Evolutionary conservation across 2,888 invertebrate genomes (phyloP).

Genomic region (Malacosoma neustria): DNA sequence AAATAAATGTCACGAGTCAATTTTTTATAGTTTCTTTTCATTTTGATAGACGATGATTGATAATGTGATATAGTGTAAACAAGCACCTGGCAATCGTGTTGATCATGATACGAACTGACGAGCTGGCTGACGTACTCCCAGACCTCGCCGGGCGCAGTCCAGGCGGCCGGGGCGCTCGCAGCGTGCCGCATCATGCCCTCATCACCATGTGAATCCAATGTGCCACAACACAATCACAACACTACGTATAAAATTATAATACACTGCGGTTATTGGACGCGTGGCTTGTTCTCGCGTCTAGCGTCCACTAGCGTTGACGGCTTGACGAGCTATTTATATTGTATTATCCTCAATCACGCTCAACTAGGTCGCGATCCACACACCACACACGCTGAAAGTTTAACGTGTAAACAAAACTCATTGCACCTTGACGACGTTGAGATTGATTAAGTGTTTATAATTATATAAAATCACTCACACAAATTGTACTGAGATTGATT

Average conservation of each 20-base stretch:
- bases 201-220: constrained; percentile 35
- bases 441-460: constrained; percentile 1
- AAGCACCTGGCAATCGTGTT: constrained; percentile 64
- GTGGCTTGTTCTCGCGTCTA: constrained; percentile 25
- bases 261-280: constrained; percentile 25
- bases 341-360: constrained; percentile 71
- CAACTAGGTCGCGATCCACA: constrained; percentile 70
- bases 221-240: constrained; percentile 25
- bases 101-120: constrained; percentile 76
- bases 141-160: constrained; percentile 75
- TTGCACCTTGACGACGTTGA: constrained; percentile 34
- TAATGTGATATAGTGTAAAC: no score
- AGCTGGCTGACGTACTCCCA: constrained; percentile 81
- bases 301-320: constrained; percentile 57
- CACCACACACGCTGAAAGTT: constrained; percentile 52
- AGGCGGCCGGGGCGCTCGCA: constrained; percentile 55
- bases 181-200: constrained; percentile 70
- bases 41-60: no score
- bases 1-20: no score
- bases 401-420: constrained; percentile 31
- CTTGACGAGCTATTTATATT: constrained; percentile 72
- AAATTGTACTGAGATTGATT: no score
- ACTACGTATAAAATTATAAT: constrained; percentile 19
- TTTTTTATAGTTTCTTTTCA: no score
- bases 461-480: no score